phyloP scores from a whole-genome alignment of 2,888 invertebrate genomes.

The Meloe dianella region DNA sequence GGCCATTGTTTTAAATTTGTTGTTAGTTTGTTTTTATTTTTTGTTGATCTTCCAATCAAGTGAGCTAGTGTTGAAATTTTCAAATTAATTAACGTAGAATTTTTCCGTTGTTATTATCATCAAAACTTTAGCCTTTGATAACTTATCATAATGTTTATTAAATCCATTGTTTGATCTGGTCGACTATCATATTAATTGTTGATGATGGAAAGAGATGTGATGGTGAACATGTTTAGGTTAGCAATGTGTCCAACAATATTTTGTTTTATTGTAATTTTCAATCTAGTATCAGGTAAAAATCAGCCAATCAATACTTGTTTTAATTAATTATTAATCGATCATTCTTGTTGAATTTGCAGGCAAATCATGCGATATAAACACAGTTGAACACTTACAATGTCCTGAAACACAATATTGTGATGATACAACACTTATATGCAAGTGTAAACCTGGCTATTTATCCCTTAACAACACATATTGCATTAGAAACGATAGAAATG shows the following conservation, averaged over 20 bases:
- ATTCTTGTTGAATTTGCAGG: conserved; percentile 5
- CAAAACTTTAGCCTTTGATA: conserved; percentile 29
- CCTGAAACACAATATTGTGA: conserved; percentile 49
- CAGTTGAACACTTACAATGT: conserved; percentile 41
- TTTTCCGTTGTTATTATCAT: conserved; percentile 17
- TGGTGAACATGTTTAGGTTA: conserved; percentile 38
- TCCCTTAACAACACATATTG: conserved; percentile 42
- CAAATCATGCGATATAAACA: conserved; percentile 36
- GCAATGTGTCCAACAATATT: conserved; percentile 31
- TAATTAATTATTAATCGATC: conserved; percentile 1
- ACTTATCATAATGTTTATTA: conserved; percentile 39
- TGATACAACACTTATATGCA: conserved; percentile 41
- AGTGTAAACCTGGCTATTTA: conserved; percentile 47
- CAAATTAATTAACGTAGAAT: conserved; percentile 20
- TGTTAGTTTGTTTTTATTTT: not conserved
- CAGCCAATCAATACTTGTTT: conserved; percentile 14
- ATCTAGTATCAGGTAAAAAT: conserved; percentile 30
- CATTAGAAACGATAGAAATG: conserved; percentile 29
- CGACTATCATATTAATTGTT: not conserved
- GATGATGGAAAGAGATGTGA: conserved; percentile 37
- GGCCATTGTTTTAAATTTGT: not conserved
- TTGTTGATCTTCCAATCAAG: not conserved
- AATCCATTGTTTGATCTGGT: conserved; percentile 10
- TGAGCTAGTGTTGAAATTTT: not conserved
- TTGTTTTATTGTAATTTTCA: conserved; percentile 32